Base-by-base conservation (phyloP, 2,888 invertebrate genomes). In the Acleris holmiana region DNA sequence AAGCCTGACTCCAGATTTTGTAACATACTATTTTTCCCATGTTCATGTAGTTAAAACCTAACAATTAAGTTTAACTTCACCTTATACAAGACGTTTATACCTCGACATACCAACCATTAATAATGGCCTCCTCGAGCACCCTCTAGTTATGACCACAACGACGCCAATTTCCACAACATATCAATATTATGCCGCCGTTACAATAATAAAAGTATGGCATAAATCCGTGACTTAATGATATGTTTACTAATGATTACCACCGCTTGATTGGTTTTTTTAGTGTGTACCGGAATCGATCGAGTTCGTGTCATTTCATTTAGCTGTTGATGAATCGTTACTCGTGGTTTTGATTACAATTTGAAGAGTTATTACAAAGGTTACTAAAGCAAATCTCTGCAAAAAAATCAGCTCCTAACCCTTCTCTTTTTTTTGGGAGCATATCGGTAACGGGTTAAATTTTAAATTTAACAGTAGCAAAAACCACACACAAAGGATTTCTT, bases 141-240 rank as follows among this genome's bases (percentile, higher is more conserved):
- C 35, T 35, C 35, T 13, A 74, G 71, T 72, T 73, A 68, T 68
- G 72, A 72, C 71, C 69, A 70, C 71, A 68, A 70, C 71, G 71
- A 72, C 72, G 69, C 70, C 69, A 71, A 74, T 76, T 77, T 76
- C 75, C 73, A 74, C 72, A 73, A 74, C 74, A 74, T 61, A 53
- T 61, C 46, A 60, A 47, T 60, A 46, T 53, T 61, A 21, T 55
- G 23, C 40, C 55, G 44, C 72, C 74, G 72, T 76, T 74, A 74
- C 70, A 73, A 76, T 78, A 77, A 76, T 76, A 77, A 76, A 73
- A 73, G 70, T 67, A 67, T 69, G 71, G 74, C 73, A 76, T 77
- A 77, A 79, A 77, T 71, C 59, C 59, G 66, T 72, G 74, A 73
- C 61, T 72, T 74, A 69, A 76, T 76, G 69, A 71, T 73, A 62